phyloP scores from a whole-genome alignment of 2,888 invertebrate genomes.

The Boloria euphrosyne region DNA sequence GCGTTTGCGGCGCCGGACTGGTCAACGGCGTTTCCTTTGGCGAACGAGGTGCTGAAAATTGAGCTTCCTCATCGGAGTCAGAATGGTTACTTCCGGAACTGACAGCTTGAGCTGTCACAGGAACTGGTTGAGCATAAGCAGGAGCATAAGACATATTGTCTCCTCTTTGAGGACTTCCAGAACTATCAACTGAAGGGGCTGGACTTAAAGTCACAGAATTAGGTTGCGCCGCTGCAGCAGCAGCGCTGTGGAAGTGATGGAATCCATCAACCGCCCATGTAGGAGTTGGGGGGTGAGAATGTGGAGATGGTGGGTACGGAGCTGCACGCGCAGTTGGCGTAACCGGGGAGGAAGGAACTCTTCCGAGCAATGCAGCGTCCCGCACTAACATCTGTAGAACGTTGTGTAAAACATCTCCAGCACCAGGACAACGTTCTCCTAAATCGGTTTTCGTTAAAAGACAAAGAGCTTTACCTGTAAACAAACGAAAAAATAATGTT shows the following conservation, averaged over 20 bases:
- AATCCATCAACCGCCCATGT: conserved; percentile 86
- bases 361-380: conserved; percentile 89
- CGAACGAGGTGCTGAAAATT: conserved; percentile 84
- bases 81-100: conserved; percentile 89
- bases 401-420: conserved; percentile 96
- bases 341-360: conserved; percentile 91
- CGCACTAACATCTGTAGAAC: conserved; percentile 93
- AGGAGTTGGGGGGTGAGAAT: conserved; percentile 91
- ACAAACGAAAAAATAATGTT: conserved; percentile 30
- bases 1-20: conserved; percentile 68
- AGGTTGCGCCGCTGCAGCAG: conserved; percentile 83
- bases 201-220: conserved; percentile 95
- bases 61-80: conserved; percentile 90
- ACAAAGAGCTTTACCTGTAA: conserved; percentile 93
- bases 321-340: conserved; percentile 89
- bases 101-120: conserved; percentile 67
- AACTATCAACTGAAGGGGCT: conserved; percentile 94
- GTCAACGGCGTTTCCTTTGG: conserved; percentile 74
- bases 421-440: conserved; percentile 94
- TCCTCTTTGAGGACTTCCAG: conserved; percentile 91
- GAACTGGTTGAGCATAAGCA: conserved; percentile 67
- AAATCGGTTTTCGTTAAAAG: conserved; percentile 94
- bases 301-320: conserved; percentile 89
- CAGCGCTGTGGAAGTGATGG: conserved; percentile 86
- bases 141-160: conserved; percentile 76